These are phyloP conservation scores for Palythoa heliodiscus DNA, from an alignment of 92 coral and sea anemone genomes.

Conservation along the genomic window DNA sequence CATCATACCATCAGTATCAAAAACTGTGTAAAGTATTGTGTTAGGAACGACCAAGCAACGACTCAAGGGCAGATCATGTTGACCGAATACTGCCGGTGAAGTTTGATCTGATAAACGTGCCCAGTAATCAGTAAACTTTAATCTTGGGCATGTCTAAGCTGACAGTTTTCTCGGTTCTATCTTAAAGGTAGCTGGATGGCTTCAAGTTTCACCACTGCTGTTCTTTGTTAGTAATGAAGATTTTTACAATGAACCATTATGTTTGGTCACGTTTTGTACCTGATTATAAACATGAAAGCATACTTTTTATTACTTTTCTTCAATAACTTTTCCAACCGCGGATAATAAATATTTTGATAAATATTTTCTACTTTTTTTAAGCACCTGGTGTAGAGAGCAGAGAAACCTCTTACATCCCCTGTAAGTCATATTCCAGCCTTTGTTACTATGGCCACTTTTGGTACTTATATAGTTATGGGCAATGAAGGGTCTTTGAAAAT, in stretches of 20 bases:
- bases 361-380: background rate
- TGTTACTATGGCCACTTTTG: background rate
- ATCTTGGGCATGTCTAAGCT: background rate
- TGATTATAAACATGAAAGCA: background rate
- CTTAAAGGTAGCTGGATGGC: constrained; percentile 16
- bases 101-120: no score
- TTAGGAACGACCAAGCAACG: no score
- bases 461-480: background rate
- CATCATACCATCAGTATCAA: no score
- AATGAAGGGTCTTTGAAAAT: no score
- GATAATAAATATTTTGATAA: background rate
- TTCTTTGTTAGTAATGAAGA: constrained; percentile 27
- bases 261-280: background rate
- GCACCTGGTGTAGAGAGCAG: constrained; percentile 13
- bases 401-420: background rate
- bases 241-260: background rate
- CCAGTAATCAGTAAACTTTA: no score
- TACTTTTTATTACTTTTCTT: background rate
- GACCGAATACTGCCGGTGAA: no score
- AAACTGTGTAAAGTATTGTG: no score
- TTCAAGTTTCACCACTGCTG: background rate
- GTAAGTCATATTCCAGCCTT: background rate
- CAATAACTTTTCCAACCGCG: no score
- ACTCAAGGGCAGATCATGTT: no score
- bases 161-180: background rate